These are phyloP conservation scores for Calliopsis andreniformis DNA, from an alignment of 1,140 invertebrate species.

Conservation along the genomic window DNA sequence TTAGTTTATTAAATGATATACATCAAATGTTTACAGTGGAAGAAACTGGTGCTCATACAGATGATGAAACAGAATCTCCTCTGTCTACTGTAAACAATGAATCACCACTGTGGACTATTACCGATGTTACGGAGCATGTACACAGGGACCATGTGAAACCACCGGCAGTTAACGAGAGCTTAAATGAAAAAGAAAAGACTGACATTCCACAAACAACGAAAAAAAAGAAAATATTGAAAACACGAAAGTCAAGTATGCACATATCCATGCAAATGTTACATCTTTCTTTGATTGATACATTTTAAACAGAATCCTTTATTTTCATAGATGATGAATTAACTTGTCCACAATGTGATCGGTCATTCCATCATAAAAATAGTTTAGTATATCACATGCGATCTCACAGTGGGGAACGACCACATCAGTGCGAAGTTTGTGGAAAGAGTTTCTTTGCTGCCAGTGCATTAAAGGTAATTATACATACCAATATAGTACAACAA, in stretches of 20 bases:
- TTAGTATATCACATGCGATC: conserved; percentile 91
- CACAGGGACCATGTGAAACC: conserved; percentile 72
- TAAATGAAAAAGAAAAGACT: conserved; percentile 75
- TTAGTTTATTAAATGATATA: not conserved
- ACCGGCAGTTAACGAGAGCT: conserved; percentile 68
- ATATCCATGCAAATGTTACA: not conserved
- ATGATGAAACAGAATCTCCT: conserved; percentile 75
- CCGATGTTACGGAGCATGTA: conserved; percentile 74
- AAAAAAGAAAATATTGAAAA: conserved; percentile 74
- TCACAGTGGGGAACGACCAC: conserved; percentile 89
- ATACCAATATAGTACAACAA: not conserved
- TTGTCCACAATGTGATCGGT: conserved; percentile 87
- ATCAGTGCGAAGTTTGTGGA: conserved; percentile 90
- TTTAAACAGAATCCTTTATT: not conserved
- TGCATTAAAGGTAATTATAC: conserved; percentile 86
- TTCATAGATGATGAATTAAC: conserved; percentile 76
- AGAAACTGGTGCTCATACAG: conserved; percentile 79
- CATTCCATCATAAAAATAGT: conserved; percentile 92
- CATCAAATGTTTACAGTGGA: conserved; percentile 68
- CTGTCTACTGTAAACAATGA: conserved; percentile 68
- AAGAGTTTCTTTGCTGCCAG: conserved; percentile 91
- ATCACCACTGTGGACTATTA: conserved; percentile 73
- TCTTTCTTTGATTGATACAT: not conserved
- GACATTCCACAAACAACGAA: conserved; percentile 73
- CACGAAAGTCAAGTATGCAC: conserved; percentile 65